A percentile compares a stretch with the other conserved stretches of the same genome.
These are phyloP conservation scores for Neogobius melanostomus DNA, from an alignment of 2,113 vertebrate species.

Conservation along the genomic window DNA sequence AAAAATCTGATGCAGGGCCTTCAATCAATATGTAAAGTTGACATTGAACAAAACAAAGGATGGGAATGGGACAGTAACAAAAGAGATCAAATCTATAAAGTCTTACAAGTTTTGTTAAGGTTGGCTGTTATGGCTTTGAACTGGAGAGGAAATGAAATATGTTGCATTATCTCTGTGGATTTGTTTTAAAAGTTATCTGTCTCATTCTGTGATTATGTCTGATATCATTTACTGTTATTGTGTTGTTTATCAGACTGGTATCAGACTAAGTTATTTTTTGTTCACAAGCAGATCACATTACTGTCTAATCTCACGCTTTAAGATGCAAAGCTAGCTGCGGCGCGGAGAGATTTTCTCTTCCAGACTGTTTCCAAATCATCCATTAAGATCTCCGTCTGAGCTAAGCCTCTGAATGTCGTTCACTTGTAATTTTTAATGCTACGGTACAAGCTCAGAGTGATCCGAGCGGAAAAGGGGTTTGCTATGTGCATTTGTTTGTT, in stretches of 20 bases:
- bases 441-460: slow-evolving; percentile 28
- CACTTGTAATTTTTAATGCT: slow-evolving; percentile 49
- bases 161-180: slow-evolving; percentile 22
- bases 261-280: slow-evolving; percentile 66
- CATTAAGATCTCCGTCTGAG: slow-evolving; percentile 58
- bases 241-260: slow-evolving; percentile 42
- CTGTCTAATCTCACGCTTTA: slow-evolving; percentile 65
- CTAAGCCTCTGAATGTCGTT: slow-evolving; percentile 63
- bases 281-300: slow-evolving; percentile 67
- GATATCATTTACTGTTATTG: slow-evolving; percentile 45
- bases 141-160: not conserved
- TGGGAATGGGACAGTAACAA: too few species aligned
- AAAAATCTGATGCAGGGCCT: too few species aligned
- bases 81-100: too few species aligned
- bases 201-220: slow-evolving; percentile 54
- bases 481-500: slow-evolving; percentile 25
- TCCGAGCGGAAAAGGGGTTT: slow-evolving; percentile 13
- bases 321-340: slow-evolving; percentile 66
- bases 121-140: not conserved
- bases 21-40: too few species aligned
- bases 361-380: slow-evolving; percentile 59
- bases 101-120: too few species aligned
- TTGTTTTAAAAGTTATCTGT: slow-evolving; percentile 50
- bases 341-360: slow-evolving; percentile 62
- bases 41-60: too few species aligned